These are phyloP conservation scores for Heliconius cydno DNA, from an alignment of 2,888 invertebrate species.

Conservation along the genomic window DNA sequence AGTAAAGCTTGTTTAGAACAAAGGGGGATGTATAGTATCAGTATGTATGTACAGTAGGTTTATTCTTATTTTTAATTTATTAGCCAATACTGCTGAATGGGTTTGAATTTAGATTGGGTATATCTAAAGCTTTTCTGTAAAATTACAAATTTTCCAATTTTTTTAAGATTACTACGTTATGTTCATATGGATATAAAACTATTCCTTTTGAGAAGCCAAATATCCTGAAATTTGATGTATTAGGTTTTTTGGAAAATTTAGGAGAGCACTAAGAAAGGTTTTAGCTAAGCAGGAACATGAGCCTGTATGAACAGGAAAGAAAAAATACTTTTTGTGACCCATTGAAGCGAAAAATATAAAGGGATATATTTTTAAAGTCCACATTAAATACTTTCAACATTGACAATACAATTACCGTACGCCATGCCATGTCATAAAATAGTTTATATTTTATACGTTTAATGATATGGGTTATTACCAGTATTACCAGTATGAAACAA, in stretches of 20 bases:
- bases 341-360: background rate
- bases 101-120: too few relatives aligned
- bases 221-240: background rate
- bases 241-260: too few relatives aligned
- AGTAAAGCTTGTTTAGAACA: conserved; percentile 30
- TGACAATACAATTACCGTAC: background rate
- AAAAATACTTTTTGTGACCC: background rate
- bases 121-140: too few relatives aligned
- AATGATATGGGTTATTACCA: conserved; percentile 15
- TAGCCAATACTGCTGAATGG: background rate
- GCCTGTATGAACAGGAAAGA: too few relatives aligned
- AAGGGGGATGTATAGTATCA: conserved; percentile 18
- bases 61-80: background rate
- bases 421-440: background rate
- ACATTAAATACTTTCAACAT: background rate
- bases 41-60: background rate
- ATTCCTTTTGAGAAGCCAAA: too few relatives aligned
- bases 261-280: too few relatives aligned
- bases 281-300: too few relatives aligned
- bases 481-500: conserved; percentile 28
- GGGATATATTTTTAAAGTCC: background rate
- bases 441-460: conserved; percentile 20
- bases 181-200: background rate
- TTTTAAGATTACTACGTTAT: background rate
- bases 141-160: background rate